phyloP scores from a whole-genome alignment of 2,888 invertebrate species.

The Synanthedon formicaeformis region DNA sequence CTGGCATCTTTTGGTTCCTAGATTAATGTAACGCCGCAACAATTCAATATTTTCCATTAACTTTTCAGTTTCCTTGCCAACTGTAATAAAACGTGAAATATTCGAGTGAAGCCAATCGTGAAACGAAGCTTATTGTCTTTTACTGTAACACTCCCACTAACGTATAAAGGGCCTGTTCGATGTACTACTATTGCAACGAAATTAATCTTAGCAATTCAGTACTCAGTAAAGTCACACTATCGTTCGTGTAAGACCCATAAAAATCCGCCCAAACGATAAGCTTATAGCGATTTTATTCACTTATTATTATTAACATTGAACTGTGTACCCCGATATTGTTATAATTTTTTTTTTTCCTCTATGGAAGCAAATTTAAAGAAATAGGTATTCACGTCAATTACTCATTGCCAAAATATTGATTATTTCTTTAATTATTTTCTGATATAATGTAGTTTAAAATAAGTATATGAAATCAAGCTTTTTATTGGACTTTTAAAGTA shows the following conservation, averaged over 20 bases:
- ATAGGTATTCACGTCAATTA: too few species aligned
- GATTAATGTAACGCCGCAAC: background rate
- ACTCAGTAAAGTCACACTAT: slow-evolving; percentile 50
- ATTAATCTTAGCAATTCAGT: slow-evolving; percentile 46
- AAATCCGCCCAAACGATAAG: slow-evolving; percentile 2
- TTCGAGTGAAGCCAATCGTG: background rate
- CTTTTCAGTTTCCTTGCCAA: background rate
- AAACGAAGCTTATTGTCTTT: background rate
- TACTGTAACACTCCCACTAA: background rate
- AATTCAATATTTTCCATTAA: background rate
- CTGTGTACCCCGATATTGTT: too few species aligned
- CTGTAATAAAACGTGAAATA: background rate
- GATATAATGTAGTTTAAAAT: too few species aligned
- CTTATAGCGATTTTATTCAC: background rate
- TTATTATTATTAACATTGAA: too few species aligned
- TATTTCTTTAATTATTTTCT: too few species aligned
- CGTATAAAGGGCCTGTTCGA: background rate
- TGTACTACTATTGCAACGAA: slow-evolving; percentile 19
- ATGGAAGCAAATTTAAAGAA: too few species aligned
- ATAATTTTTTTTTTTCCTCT: too few species aligned
- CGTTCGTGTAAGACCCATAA: slow-evolving; percentile 40
- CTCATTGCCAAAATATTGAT: too few species aligned
- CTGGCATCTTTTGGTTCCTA: too few species aligned
- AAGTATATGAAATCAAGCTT: too few species aligned
- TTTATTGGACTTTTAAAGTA: too few species aligned